These are phyloP conservation scores for Halcyon badia DNA, from an alignment of 2,797 vertebrate species.

Conservation along the genomic window DNA sequence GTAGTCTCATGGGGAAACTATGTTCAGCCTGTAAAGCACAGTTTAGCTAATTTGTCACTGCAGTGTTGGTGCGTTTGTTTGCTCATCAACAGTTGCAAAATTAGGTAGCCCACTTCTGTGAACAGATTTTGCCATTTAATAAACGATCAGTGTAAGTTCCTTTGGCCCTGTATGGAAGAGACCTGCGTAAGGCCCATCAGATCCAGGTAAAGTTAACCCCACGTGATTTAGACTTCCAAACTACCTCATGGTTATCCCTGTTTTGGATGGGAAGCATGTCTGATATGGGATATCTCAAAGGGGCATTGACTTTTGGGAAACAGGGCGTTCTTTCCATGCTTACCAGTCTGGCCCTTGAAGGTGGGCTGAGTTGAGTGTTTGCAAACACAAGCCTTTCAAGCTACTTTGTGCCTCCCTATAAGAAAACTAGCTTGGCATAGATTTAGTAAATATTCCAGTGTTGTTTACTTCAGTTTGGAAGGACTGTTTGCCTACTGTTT, in stretches of 20 bases:
- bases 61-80: background rate
- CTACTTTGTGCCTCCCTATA: background rate
- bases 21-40: background rate
- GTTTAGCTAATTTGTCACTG: background rate
- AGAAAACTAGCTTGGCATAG: background rate
- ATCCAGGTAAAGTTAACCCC: background rate
- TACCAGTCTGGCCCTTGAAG: background rate
- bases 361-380: background rate
- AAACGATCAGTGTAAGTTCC: background rate
- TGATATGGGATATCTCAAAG: background rate
- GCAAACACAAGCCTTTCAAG: background rate
- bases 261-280: background rate
- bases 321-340: fast-evolving
- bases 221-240: background rate
- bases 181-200: fast-evolving
- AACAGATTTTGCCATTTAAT: background rate
- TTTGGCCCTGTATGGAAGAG: fast-evolving
- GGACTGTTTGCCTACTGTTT: background rate
- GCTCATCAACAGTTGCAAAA: background rate
- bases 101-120: background rate
- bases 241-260: background rate
- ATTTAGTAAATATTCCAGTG: background rate
- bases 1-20: background rate
- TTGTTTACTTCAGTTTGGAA: conserved; percentile 5
- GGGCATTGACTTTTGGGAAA: background rate